Base-by-base conservation (phyloP, 1,140 invertebrate species). In the Listronotus bonariensis region DNA sequence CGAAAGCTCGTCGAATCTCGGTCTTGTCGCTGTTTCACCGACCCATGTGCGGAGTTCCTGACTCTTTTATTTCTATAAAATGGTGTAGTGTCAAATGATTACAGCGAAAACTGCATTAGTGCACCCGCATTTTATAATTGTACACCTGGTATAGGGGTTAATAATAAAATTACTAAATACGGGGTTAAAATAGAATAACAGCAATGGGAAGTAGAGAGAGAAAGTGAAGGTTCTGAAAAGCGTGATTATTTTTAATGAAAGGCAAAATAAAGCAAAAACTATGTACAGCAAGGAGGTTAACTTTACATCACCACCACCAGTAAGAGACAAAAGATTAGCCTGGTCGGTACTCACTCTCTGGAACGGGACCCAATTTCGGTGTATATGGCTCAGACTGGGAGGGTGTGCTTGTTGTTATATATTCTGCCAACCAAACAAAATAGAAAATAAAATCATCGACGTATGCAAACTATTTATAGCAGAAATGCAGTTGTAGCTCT, bases 261-360 rank as follows among this genome's bases (percentile, higher is more conserved):
- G 15, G 3, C 10, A 54, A 54, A 15, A 54, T 32, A 4, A n/a
- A 15, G 32, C 52, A 26, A 17, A 65, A 60, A 72, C 17, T 36
- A 36, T 40, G 38, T 36, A 43, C 18, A 55, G 12, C 20, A 14
- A 52, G 41, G 40, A 34, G 49, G 15, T 17, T 15, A 60, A 54
- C 11, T 52, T 20, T 32, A 45, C 36, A 32, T 49, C 45, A 62
- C 64, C 66, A 70, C 64, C 66, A 70, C 68, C 66, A 62, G 45
- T 36, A 67, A 43, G 36, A 59, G 54, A 61, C 15, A 60, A 63
- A 51, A 58, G 38, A 45, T 38, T 59, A 54, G 45, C 43, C 32
- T 38, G 62, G 61, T 51, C 20, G 51, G 67, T 73, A 73, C 72
- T 73, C 68, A 73, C 72, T 73, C 60, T 68, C 68, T 48, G 65